phyloP scores from a whole-genome alignment of 2,797 vertebrate genomes.

The Cheirogaleus major region DNA sequence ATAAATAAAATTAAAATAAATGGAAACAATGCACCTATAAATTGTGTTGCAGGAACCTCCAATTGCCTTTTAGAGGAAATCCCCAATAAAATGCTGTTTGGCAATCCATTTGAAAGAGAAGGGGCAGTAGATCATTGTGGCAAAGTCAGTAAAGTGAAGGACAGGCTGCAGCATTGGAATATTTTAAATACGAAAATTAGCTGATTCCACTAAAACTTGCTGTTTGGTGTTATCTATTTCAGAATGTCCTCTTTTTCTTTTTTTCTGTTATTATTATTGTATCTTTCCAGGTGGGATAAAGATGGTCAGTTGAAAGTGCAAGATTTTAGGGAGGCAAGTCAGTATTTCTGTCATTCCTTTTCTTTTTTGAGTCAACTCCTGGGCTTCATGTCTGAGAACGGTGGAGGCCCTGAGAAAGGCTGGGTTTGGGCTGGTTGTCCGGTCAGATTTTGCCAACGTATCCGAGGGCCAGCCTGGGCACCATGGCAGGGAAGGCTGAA shows the following conservation, averaged over 20 bases:
- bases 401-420: background rate
- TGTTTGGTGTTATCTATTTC: background rate
- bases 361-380: background rate
- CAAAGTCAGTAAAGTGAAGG: background rate
- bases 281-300: background rate
- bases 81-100: slow-evolving; percentile 33
- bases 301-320: too few species aligned
- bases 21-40: slow-evolving; percentile 61
- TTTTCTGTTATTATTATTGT: background rate
- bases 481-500: accelerated
- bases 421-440: background rate
- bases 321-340: background rate
- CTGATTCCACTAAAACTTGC: background rate
- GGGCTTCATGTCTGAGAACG: background rate
- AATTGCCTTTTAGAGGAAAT: slow-evolving; percentile 61
- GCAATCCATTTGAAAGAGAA: slow-evolving; percentile 32
- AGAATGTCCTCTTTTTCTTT: background rate
- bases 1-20: slow-evolving; percentile 69
- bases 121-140: background rate
- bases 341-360: background rate
- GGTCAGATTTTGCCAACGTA: background rate
- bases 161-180: background rate
- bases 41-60: slow-evolving; percentile 51
- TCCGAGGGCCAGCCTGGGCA: background rate
- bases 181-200: background rate